Evolutionary conservation across 2,888 invertebrate species (phyloP), one percentile per base, ranked within the genome.

Genomic region (Tortrix viridana): DNA sequence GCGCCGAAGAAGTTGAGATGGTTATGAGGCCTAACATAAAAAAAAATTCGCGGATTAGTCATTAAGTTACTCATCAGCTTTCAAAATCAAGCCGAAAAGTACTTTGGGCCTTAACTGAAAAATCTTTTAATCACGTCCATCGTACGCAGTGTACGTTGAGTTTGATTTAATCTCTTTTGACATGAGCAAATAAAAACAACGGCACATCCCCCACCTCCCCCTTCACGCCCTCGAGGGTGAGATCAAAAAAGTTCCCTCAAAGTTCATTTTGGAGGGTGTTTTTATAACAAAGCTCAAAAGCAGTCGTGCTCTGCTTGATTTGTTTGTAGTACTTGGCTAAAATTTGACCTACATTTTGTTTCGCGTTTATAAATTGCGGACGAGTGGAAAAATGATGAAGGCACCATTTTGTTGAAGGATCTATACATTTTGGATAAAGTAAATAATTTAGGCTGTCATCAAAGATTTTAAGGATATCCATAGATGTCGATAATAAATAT

Each of bases 171-270:
- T 63, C 58, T 53, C 41, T 32, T 58, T 38, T 43, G 61, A 61
- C 61, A 55, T 55, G 61, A 43, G 18, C 55, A 61, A 61, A 55
- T 55, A 61, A 61, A 55, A 61, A 61, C 41, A 61, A 41, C n/a
- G 43, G 50, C 50, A 52, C 50, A 32, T 44, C 49, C 46, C 16
- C 48, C 48, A 41, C 23, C 37, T 3, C 53, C 48, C 23, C 7
- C 26, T 12, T 32, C 26, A 18, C 48, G 5, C 16, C 14, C 32
- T 18, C 49, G 22, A 49, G 44, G 26, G 26, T 18, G 32, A 58
- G 63, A 63, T 58, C 63, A 58, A 63, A 63, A 62, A 63, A 63
- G 47, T 63, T 57, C 14, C 60, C 49, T 43, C 55, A 44, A 56
- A 61, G 48, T 48, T 57, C 57, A 48, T 14, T 32, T 2, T 14